Evolutionary conservation across 2,113 vertebrate species (phyloP).

Genomic region (Mastomys coucha): DNA sequence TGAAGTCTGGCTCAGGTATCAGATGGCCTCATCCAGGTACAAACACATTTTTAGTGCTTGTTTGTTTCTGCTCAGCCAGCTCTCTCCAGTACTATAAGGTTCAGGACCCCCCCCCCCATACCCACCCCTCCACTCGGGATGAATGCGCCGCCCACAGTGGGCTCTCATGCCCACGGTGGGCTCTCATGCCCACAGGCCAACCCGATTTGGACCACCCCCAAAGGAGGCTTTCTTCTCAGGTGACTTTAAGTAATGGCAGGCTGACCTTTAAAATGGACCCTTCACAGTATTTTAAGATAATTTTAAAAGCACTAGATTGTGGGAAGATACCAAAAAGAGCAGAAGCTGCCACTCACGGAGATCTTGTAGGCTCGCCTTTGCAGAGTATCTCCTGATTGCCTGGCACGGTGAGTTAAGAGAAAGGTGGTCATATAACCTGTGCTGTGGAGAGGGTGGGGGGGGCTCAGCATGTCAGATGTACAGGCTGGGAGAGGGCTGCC

Average conservation of each 20-base stretch:
- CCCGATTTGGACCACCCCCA: too few species aligned
- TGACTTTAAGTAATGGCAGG: not conserved
- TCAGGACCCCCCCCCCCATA: not conserved
- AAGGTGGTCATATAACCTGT: not conserved
- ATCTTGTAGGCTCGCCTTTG: not conserved
- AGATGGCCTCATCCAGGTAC: not conserved
- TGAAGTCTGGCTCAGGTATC: not conserved
- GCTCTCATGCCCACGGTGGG: not conserved
- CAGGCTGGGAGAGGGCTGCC: not conserved
- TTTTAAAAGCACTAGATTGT: not conserved
- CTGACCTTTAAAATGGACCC: too few species aligned
- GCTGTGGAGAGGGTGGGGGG: fast-evolving
- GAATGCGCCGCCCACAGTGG: not conserved
- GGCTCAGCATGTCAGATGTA: not conserved
- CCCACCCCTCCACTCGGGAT: too few species aligned
- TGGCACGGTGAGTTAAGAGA: not conserved
- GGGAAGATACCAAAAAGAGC: not conserved
- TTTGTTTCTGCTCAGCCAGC: not conserved
- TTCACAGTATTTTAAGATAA: not conserved
- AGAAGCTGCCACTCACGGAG: not conserved
- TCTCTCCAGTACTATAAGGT: not conserved
- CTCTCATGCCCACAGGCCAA: not conserved
- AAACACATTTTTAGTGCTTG: not conserved
- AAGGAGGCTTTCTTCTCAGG: not conserved
- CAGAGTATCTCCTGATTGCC: not conserved